These are phyloP conservation scores for Pterobdella sp. DNA, from an alignment of 2,888 invertebrate genomes.

Conservation along the genomic window DNA sequence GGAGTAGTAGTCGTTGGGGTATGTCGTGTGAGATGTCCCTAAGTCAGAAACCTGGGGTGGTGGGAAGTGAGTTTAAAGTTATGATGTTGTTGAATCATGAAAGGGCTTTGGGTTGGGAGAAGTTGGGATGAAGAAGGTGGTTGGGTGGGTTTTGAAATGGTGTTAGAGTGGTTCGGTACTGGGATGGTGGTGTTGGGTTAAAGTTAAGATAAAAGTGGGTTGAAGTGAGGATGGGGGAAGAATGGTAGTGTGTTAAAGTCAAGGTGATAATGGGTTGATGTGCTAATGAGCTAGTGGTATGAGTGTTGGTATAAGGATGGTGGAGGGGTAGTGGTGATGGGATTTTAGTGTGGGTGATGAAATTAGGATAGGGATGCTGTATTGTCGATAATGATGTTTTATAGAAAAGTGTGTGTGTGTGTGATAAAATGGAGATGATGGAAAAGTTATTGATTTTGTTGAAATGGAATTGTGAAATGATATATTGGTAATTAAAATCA, in stretches of 20 bases:
- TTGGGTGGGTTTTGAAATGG: not conserved
- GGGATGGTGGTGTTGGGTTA: not conserved
- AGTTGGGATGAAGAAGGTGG: not conserved
- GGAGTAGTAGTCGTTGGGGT: constrained; percentile 68
- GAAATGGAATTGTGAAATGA: too few species aligned
- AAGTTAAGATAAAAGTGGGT: not conserved
- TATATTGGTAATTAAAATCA: too few species aligned
- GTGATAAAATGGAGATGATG: too few species aligned
- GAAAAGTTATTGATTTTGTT: too few species aligned
- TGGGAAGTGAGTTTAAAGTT: not conserved
- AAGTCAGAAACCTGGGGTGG: constrained; percentile 46
- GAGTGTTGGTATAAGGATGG: not conserved
- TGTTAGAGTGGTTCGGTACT: not conserved
- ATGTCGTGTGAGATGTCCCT: constrained; percentile 49
- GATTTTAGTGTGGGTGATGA: too few species aligned
- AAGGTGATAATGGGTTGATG: too few species aligned
- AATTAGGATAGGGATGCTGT: too few species aligned
- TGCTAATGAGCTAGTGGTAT: not conserved
- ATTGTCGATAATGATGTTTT: too few species aligned
- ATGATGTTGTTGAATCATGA: not conserved
- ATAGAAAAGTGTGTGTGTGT: too few species aligned
- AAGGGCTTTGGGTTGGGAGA: not conserved
- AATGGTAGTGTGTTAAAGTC: too few species aligned
- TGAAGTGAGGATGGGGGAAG: not conserved
- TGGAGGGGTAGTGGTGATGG: too few species aligned